phyloP scores from a whole-genome alignment of 2,113 vertebrate genomes.

The Gavia stellata region DNA sequence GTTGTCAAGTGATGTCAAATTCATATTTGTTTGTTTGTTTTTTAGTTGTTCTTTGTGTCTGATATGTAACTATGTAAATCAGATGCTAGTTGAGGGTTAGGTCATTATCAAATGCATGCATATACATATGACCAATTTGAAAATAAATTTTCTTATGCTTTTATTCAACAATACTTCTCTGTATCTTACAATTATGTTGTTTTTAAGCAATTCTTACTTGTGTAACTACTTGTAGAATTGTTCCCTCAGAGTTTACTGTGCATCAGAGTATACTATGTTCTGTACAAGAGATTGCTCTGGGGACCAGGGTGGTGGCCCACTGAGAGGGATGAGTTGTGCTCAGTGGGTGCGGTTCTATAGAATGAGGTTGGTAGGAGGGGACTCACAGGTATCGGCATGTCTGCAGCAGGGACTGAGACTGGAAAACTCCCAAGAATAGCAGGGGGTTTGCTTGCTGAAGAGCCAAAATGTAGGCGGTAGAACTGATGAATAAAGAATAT shows the following conservation, averaged over 20 bases:
- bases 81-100: background rate
- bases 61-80: background rate
- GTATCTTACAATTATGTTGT: background rate
- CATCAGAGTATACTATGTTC: background rate
- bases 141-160: background rate
- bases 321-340: background rate
- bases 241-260: background rate
- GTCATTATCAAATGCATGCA: background rate
- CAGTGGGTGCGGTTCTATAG: background rate
- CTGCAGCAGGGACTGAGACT: background rate
- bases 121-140: background rate
- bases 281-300: background rate
- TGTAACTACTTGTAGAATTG: background rate
- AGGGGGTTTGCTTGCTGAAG: background rate
- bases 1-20: background rate
- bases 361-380: accelerated
- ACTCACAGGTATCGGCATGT: accelerated
- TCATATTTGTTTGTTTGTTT: background rate
- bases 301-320: background rate
- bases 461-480: background rate
- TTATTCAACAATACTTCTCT: background rate
- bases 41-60: background rate
- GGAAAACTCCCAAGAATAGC: background rate
- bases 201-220: background rate
- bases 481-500: background rate